Conservation (phyloP, 2,113 vertebrate genomes). For the Coptodon bakossiorum region DNA sequence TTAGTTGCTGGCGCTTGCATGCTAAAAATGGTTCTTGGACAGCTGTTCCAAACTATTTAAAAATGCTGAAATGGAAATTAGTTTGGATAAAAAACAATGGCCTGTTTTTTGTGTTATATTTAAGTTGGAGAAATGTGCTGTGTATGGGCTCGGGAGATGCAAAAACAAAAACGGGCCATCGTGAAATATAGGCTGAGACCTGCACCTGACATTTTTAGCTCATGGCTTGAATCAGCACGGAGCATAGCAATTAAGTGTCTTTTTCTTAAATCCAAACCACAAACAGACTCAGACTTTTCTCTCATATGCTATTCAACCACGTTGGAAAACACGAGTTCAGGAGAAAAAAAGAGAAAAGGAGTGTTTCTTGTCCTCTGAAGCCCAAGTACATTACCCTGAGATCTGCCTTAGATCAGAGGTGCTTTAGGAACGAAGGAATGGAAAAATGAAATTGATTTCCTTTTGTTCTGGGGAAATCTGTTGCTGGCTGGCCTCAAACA, state of each 20-base stretch:
- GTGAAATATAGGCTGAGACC: background rate
- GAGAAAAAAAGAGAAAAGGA: background rate
- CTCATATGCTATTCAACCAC: background rate
- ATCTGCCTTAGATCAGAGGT: background rate
- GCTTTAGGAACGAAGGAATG: conserved; percentile 14
- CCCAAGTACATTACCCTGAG: conserved; percentile 9
- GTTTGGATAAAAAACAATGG: background rate
- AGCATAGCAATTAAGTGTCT: background rate
- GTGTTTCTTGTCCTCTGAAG: background rate
- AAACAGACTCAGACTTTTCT: background rate
- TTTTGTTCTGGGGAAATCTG: conserved; percentile 19
- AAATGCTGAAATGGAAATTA: background rate
- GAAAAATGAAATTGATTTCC: conserved; percentile 51
- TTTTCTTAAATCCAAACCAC: background rate
- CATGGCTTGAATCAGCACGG: background rate
- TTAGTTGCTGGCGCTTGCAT: background rate
- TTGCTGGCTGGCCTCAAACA: conserved; percentile 15
- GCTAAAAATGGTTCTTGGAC: background rate
- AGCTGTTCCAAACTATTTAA: background rate
- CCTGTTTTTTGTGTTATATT: background rate
- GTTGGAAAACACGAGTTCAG: background rate
- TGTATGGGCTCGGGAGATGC: background rate
- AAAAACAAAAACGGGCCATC: background rate
- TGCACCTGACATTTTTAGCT: conserved; percentile 1
- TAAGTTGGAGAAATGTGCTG: background rate